Percentiles rank a stretch among this genome's conserved stretches.
These are phyloP conservation scores for Bubalus kerabau DNA, from an alignment of 2,113 vertebrate genomes.

Conservation along the genomic window DNA sequence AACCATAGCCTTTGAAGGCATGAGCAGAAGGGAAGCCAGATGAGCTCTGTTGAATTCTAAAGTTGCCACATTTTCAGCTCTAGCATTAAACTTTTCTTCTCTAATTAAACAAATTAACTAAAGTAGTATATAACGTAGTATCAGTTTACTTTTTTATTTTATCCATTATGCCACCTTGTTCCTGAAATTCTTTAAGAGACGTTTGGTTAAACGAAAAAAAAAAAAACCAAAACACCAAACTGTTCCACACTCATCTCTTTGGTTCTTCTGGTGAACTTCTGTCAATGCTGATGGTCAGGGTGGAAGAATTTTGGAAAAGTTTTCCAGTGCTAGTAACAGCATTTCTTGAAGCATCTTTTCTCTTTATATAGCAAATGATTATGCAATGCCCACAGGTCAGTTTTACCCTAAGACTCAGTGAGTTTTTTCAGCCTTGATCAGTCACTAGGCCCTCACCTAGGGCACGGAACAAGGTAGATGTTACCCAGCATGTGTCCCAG, in stretches of 20 bases:
- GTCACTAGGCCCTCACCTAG: not conserved
- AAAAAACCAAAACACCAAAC: not conserved
- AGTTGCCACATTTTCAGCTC: not conserved
- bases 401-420: not conserved
- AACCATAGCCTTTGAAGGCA: not conserved
- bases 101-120: not conserved
- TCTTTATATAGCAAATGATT: not conserved
- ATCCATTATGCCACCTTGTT: not conserved
- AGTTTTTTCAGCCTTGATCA: not conserved
- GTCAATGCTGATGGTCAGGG: not conserved
- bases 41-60: not conserved
- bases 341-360: not conserved
- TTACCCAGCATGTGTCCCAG: not conserved
- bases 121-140: not conserved
- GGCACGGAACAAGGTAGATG: not conserved
- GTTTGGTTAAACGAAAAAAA: not conserved
- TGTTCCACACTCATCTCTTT: not conserved
- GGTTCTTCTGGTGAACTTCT: not conserved
- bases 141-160: not conserved
- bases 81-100: constrained; percentile 10
- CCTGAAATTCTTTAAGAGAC: constrained; percentile 16
- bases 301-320: not conserved
- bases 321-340: not conserved
- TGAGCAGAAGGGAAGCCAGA: not conserved
- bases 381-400: not conserved